phyloP scores from a whole-genome alignment of 2,888 invertebrate species.

The Gymnosoma rotundatum region DNA sequence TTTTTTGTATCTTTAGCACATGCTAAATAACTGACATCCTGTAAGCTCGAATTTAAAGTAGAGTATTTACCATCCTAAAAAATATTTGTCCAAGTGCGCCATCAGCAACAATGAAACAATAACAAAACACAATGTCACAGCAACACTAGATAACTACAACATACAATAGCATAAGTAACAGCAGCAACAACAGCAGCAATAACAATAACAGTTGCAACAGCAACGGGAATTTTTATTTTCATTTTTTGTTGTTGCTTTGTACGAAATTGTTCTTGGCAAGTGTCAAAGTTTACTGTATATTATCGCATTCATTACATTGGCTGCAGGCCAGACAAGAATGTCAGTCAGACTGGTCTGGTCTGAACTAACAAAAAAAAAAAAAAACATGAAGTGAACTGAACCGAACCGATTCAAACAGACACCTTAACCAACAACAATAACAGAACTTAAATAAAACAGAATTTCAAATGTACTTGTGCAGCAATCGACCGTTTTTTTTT shows the following conservation, averaged over 20 bases:
- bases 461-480: slow-evolving; percentile 50
- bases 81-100: slow-evolving; percentile 62
- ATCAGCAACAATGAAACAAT: slow-evolving; percentile 62
- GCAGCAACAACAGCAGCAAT: slow-evolving; percentile 8
- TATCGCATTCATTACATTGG: slow-evolving; percentile 71
- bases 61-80: slow-evolving; percentile 44
- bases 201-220: slow-evolving; percentile 35
- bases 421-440: slow-evolving; percentile 59
- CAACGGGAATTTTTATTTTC: slow-evolving; percentile 22
- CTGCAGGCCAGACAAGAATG: slow-evolving; percentile 70
- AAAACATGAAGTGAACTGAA: slow-evolving; percentile 57
- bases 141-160: slow-evolving; percentile 34
- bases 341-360: slow-evolving; percentile 68
- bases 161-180: no score
- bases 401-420: slow-evolving; percentile 44
- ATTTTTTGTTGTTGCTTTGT: slow-evolving; percentile 1
- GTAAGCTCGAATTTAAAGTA: slow-evolving; percentile 60
- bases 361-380: neutral
- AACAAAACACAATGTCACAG: slow-evolving; percentile 54
- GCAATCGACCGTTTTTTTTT: slow-evolving; percentile 9
- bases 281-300: slow-evolving; percentile 70
- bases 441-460: slow-evolving; percentile 46
- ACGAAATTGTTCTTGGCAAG: slow-evolving; percentile 67
- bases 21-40: slow-evolving; percentile 64
- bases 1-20: slow-evolving; percentile 46